Base-by-base conservation (phyloP, 1,140 invertebrate species). In the Neocloeon triangulifer region DNA sequence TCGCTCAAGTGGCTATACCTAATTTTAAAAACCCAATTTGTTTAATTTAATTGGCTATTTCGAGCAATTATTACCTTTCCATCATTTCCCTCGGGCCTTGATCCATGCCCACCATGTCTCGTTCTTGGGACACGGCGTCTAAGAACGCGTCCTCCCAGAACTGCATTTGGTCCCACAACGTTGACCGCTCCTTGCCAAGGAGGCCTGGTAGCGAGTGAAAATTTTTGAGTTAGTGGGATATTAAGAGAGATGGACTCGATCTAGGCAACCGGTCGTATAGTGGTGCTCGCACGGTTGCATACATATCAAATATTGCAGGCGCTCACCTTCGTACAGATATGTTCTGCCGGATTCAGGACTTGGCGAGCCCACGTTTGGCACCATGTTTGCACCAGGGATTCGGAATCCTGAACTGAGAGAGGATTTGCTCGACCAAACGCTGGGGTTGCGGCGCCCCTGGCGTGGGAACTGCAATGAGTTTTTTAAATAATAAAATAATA, bases 131-230 rank as follows among this genome's bases (percentile, higher is more conserved):
- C 1, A 99, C 94, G 0, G 92, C 89, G 57, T 99, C 94, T 16
- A 98, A 59, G 49, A 98, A 99, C 0, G 85, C 81, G 53, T 98
- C 92, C 56, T 99, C 94, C 94, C 95, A 99, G 55, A 98, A 98
- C 47, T 97, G 88, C 81, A 97, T 92, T 58, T 97, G 84, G 52
- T 98, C 91, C 92, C 94, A 98, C n/a, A 98, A 52, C 20, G 69
- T 67, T 3, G 78, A 79, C 39, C 88, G 62, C 28, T 77, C 71
- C 48, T 77, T 79, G 2, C 66, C 68, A 48, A 63, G 32, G 21
- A 58, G 42, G 20, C 55, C 52, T 49, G n/a, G n/a, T n/a, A n/a
- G n/a, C n/a, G n/a, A n/a, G 19, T 12, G 10, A 33, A 30, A 16
- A 13, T n/a, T 30, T 16, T 8, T 9, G 8, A 7, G 18, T n/a